Evolutionary conservation across 2,888 invertebrate genomes (phyloP).

Genomic region (Lasioglossum calceatum): DNA sequence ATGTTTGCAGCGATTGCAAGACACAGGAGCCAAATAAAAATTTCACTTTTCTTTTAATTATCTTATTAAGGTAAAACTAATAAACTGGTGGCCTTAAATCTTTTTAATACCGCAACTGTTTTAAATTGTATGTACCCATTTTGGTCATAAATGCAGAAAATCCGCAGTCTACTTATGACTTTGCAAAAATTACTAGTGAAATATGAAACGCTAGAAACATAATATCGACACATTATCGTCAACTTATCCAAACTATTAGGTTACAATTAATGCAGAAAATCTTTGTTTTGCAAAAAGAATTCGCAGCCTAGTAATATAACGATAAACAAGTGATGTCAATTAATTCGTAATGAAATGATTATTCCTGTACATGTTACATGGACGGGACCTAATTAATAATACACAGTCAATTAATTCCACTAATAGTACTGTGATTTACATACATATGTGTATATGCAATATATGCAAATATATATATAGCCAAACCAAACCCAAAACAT

Average conservation of each 20-base stretch:
- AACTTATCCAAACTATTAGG: no score
- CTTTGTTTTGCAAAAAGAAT: neutral
- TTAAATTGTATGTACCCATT: no score
- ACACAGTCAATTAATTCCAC: neutral
- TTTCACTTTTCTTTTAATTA: no score
- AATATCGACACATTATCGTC: neutral
- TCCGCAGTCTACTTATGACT: no score
- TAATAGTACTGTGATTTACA: neutral
- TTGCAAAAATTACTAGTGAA: neutral
- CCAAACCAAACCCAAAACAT: neutral
- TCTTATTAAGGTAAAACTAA: no score
- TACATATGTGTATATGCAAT: neutral
- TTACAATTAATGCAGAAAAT: neutral
- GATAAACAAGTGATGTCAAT: neutral
- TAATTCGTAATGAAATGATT: neutral
- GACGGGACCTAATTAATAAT: neutral
- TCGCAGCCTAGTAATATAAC: no score
- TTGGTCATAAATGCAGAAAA: no score
- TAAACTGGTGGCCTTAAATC: no score
- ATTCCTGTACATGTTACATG: neutral
- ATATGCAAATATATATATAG: neutral
- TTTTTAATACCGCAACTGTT: no score
- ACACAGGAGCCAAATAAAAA: no score
- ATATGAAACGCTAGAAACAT: neutral
- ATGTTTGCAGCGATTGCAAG: no score